Evolutionary conservation across 2,113 vertebrate species (phyloP).

Genomic region (Callorhinus ursinus): DNA sequence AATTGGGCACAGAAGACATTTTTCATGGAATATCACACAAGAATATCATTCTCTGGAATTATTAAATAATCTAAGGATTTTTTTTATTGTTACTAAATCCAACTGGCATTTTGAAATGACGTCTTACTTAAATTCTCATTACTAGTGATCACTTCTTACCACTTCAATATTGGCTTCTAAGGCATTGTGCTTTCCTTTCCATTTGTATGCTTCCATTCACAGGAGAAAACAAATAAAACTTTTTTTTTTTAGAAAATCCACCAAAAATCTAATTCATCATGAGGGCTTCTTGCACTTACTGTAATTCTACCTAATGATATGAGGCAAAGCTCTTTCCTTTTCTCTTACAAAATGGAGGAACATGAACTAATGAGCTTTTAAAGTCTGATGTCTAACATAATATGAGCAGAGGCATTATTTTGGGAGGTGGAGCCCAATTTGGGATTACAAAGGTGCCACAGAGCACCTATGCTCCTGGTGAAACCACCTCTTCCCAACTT

Average conservation of each 20-base stretch:
- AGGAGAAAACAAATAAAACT: neutral
- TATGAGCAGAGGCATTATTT: neutral
- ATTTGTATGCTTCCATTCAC: neutral
- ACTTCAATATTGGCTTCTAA: neutral
- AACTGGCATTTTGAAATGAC: neutral
- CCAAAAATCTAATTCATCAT: neutral
- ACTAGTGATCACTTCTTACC: neutral
- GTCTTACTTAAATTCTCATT: neutral
- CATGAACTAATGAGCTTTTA: neutral
- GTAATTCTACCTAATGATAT: neutral
- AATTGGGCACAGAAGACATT: neutral
- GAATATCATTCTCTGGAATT: neutral
- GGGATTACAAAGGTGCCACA: neutral
- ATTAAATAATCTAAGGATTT: neutral
- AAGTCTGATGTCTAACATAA: neutral
- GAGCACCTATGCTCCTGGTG: neutral
- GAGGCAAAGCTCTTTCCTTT: neutral
- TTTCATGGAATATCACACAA: neutral
- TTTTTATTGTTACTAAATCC: neutral
- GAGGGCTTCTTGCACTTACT: neutral
- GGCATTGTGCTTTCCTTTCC: neutral
- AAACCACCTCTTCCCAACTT: neutral
- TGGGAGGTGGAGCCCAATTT: neutral
- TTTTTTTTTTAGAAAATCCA: neutral
- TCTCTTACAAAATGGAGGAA: neutral